These are phyloP conservation scores for Sphecodes monilicornis DNA, from an alignment of 2,888 invertebrate genomes.

Conservation along the genomic window DNA sequence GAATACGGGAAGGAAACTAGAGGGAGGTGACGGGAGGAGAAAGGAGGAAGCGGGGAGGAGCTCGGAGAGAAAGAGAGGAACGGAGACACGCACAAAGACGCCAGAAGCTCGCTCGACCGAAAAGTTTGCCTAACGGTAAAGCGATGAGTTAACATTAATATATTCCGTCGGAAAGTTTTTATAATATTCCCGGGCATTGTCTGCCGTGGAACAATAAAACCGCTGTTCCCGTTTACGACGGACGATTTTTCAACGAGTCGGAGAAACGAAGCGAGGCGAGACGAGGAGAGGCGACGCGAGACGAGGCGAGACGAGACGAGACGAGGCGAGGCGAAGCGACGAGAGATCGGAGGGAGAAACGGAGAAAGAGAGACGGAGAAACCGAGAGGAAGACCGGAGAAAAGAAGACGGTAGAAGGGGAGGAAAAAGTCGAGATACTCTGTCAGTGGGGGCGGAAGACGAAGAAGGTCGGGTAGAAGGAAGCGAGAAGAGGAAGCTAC, in stretches of 20 bases:
- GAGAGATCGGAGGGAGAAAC: slow-evolving; percentile 4
- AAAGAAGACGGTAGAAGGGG: slow-evolving; percentile 3
- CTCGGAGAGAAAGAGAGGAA: slow-evolving; percentile 50
- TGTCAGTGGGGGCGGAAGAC: slow-evolving; percentile 30
- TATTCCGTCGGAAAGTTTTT: slow-evolving; percentile 84
- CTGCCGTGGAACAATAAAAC: slow-evolving; percentile 83
- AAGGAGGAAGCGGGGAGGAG: not conserved
- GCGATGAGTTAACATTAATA: slow-evolving; percentile 84
- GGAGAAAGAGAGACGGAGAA: not conserved
- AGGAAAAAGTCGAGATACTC: slow-evolving; percentile 31
- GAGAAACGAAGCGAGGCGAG: slow-evolving; percentile 77
- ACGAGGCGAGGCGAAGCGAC: slow-evolving; percentile 1
- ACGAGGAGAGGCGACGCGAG: slow-evolving; percentile 37
- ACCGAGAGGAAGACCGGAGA: not conserved
- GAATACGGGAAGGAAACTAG: slow-evolving; percentile 19
- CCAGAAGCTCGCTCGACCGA: slow-evolving; percentile 76
- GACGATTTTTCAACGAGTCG: slow-evolving; percentile 81
- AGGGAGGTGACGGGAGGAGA: not conserved
- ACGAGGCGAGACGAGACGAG: slow-evolving; percentile 17
- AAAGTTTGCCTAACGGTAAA: slow-evolving; percentile 84
- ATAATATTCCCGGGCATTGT: slow-evolving; percentile 84
- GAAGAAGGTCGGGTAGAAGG: slow-evolving; percentile 20
- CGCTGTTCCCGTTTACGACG: slow-evolving; percentile 83
- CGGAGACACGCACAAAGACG: slow-evolving; percentile 60
- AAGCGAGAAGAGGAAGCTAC: slow-evolving; percentile 24